Evolutionary conservation across 2,113 vertebrate species (phyloP), one percentile per base, ranked within the genome.

Genomic region (Brachypteracias leptosomus): DNA sequence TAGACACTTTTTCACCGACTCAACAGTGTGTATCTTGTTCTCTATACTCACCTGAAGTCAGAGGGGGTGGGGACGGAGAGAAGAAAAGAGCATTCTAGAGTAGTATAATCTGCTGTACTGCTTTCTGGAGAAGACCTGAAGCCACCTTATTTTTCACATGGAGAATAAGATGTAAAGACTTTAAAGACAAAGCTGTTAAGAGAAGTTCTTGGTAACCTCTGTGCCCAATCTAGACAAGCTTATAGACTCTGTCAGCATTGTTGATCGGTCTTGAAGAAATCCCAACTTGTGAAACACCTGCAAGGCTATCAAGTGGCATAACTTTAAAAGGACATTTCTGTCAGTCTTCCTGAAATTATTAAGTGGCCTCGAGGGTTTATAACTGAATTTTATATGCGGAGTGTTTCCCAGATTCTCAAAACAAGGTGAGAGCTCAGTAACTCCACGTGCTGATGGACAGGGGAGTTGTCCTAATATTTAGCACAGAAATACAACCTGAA

Each of bases 311-410:
- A 77, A 54, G 78, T 89, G 67, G 46, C 90, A 91, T 35, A 70
- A 54, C 85, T 96, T 85, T 88, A 42, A 55, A 57, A 83, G 67
- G 73, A 40, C 73, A 85, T 85, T 96, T 96, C 63, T 93, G 67
- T 88, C 87, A 89, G 58, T 95, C 55, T 88, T 79, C 71, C 82
- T 86, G 91, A 73, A 95, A 88, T 91, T 95, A 89, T 77, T 85
- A 82, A 85, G 72, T 86, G 88, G 82, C 85, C 82, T 95, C 54
- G 25, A 73, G 90, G 63, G 59, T 83, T 94, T 94, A 51, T 94
- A 93, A 82, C 71, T 71, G 42, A 91, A 46, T 89, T 87, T 88
- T 93, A 13, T 79, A 22, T 13, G 26, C 73, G 51, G 42, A 82
- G 42, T 62, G 46, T 88, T 94, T 94, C 63, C 49, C 71, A 80